Evolutionary conservation across 2,888 invertebrate genomes (phyloP).

Genomic region (Sminthurides aquaticus): DNA sequence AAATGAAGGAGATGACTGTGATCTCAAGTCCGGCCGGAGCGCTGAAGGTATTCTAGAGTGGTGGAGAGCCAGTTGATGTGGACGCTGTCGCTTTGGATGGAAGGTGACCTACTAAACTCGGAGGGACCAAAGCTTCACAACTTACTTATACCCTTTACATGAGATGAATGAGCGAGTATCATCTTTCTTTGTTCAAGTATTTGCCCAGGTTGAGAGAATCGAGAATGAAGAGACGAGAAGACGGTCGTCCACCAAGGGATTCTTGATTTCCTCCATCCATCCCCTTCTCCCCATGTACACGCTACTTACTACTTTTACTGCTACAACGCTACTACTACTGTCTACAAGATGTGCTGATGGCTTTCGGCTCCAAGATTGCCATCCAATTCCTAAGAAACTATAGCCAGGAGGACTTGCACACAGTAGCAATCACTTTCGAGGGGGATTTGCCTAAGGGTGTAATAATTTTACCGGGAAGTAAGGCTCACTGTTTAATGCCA

Average conservation of each 20-base stretch:
- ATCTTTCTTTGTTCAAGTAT: constrained; percentile 1
- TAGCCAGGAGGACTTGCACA: too few species aligned
- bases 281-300: too few species aligned
- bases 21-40: neutral
- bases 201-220: constrained; percentile 2
- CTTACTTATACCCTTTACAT: constrained; percentile 3
- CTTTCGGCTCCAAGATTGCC: too few species aligned
- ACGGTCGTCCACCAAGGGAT: neutral
- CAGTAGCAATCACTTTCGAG: too few species aligned
- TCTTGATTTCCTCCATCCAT: neutral
- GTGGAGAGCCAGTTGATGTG: constrained; percentile 1
- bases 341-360: too few species aligned
- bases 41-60: neutral
- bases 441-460: too few species aligned
- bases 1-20: neutral
- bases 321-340: too few species aligned
- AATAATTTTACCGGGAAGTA: too few species aligned
- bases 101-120: constrained; percentile 1
- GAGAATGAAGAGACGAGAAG: neutral
- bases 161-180: constrained; percentile 3
- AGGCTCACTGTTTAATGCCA: too few species aligned
- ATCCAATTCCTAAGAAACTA: too few species aligned
- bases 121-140: neutral
- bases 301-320: too few species aligned
- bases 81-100: constrained; percentile 5